phyloP scores from a whole-genome alignment of 30 jellyfish, hydroid and myxozoan genomes.

The Cassiopea xamachana region DNA sequence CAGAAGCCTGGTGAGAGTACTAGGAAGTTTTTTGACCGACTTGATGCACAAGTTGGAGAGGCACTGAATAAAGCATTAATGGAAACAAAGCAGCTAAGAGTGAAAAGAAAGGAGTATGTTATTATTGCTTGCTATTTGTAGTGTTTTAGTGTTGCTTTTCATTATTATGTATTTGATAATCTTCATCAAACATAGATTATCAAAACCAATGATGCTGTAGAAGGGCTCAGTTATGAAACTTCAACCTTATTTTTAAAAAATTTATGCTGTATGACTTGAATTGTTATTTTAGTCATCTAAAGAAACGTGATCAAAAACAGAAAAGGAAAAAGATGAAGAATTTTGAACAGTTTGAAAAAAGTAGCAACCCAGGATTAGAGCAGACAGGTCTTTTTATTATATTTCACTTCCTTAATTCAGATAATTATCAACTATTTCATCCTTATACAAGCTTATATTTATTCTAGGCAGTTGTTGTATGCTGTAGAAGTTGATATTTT shows the following conservation, averaged over 20 bases:
- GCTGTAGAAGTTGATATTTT: too few species aligned
- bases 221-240: background rate
- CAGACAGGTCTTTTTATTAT: background rate
- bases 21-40: constrained; percentile 67
- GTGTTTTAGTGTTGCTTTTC: background rate
- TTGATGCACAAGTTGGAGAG: constrained; percentile 63
- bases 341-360: background rate
- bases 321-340: constrained; percentile 43
- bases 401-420: background rate
- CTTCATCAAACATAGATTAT: too few species aligned
- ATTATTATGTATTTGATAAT: background rate
- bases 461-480: too few species aligned
- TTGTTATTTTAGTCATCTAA: constrained; percentile 57
- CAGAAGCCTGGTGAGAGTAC: constrained; percentile 74
- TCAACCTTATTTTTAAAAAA: background rate
- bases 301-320: constrained; percentile 75
- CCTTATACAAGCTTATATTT: too few species aligned
- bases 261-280: background rate
- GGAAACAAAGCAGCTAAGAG: constrained; percentile 77
- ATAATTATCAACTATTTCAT: too few species aligned
- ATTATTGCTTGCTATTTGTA: too few species aligned
- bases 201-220: background rate
- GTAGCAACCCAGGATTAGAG: background rate
- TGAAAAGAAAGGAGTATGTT: constrained; percentile 78
- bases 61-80: constrained; percentile 76